Evolutionary conservation across 2,797 vertebrate species (phyloP), one percentile per base, ranked within the genome.

Genomic region (Acipenser oxyrinchus): DNA sequence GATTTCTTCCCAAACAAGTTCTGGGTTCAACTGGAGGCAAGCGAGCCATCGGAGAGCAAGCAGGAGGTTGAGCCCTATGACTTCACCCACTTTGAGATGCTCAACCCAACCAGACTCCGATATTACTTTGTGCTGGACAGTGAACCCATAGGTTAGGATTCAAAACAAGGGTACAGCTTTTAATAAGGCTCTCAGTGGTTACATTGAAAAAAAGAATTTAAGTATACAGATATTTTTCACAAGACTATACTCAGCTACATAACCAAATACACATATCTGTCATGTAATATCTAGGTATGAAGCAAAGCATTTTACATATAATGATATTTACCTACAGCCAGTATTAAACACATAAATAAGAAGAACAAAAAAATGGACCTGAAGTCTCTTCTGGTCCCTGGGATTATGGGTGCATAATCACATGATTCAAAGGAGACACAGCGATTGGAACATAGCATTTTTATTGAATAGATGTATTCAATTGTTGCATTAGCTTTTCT

Each of bases 1-100:
- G 74, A 76, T 65, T 76, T 70, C 51, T 76, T 72, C 51, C 72
- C 74, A 18, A 76, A 76, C 13, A 63, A 62, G 50, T 76, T 76
- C 64, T 76, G 74, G 74, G 70, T 65, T 10, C 72, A 74, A 58
- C 57, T 72, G 55, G 68, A 66, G 7, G 7, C 7, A 6, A 49
- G 6, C 3, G 4, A n/a, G 1, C n/a, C 9, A 10, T 55, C n/a
- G 52, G 52, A 55, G 52, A 55, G 3, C 9, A 49, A 18, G 6
- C 4, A 51, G 6, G 13, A 18, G 4, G 8, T 66, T 0, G 74
- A 74, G 18, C 66, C 66, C 1, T 76, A 74, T 9, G 70, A 70
- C 8, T 64, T 72, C 7, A 63, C 8, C 1, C 50, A 7, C 51
- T 74, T 72, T 11, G 64, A 76, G 49, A 50, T 58, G 48, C 55